Evolutionary conservation across 2,113 vertebrate genomes (phyloP), one percentile per base, ranked within the genome.

Genomic region (Tetrao urogallus): DNA sequence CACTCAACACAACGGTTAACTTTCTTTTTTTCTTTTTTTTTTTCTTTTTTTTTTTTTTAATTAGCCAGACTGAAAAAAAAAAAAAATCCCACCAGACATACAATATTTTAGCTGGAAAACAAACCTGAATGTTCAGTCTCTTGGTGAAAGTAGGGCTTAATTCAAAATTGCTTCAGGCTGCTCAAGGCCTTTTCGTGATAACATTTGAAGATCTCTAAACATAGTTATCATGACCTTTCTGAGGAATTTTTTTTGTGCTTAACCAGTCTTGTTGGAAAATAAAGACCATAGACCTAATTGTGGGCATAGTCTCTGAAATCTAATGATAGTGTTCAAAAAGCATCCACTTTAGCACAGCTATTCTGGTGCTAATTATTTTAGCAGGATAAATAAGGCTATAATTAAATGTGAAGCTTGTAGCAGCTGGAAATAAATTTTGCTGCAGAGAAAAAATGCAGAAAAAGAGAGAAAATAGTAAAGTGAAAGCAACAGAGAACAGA

Each of bases 181-280:
- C 18, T 87, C 0, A 0, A 82, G 25, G 25, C 5, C 45, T 76
- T 75, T 4, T 60, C 32, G 22, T 61, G 18, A 28, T 32, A 77
- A 30, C 2, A 81, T 70, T 8, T 52, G 19, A 76, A 69, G 8
- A 63, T 54, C 19, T 60, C 8, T 19, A 60, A 86, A 60, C 3
- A 64, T 0, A 65, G 15, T 75, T 50, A 13, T 8, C 82, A n/a
- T n/a, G 64, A 22, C 6, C 28, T 74, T 70, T 42, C 28, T 45
- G 34, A 34, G 64, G 13, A 76, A 86, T 52, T 28, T 69, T 64
- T 72, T 34, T 34, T 25, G 13, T 34, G 17, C 14, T 87, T 64
- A 82, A 60, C 7, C 2, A 72, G 3, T 45, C 13, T 67, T 18
- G 50, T 8, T 64, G 28, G 50, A 91, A 94, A 85, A 47, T 32